Conservation (phyloP, 37 sponge, comb jelly and placozoan species). For the Agelas oroides region DNA sequence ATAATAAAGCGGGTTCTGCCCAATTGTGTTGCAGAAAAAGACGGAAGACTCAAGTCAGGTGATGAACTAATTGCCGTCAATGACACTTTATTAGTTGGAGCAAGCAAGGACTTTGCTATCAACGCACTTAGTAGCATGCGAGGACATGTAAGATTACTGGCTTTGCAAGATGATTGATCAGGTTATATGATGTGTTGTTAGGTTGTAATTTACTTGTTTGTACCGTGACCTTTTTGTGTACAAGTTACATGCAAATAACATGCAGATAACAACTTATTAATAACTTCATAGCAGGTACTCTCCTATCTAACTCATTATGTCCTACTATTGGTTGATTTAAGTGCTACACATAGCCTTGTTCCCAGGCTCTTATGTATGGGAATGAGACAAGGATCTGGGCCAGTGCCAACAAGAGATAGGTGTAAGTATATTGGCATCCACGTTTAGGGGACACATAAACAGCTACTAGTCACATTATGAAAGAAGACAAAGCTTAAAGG, state of each 20-base stretch:
- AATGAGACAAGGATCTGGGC: too few relatives aligned
- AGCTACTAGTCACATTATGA: too few relatives aligned
- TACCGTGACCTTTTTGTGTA: not conserved
- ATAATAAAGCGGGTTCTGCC: conserved; percentile 69
- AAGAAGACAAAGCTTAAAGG: too few relatives aligned
- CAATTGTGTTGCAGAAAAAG: conserved; percentile 62
- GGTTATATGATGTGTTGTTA: not conserved
- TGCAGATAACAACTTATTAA: too few relatives aligned
- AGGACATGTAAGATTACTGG: conserved; percentile 50
- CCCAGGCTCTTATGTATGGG: too few relatives aligned
- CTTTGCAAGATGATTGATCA: conserved; percentile 54
- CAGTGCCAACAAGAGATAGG: too few relatives aligned
- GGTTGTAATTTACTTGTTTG: conserved; percentile 29
- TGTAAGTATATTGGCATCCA: too few relatives aligned
- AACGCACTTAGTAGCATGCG: conserved; percentile 45
- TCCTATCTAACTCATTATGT: too few relatives aligned
- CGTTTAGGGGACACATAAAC: too few relatives aligned
- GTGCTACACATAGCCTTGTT: too few relatives aligned
- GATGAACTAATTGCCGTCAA: conserved; percentile 60
- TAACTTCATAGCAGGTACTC: too few relatives aligned
- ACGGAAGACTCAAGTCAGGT: conserved; percentile 57
- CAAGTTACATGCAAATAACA: not conserved
- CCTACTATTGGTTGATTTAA: too few relatives aligned
- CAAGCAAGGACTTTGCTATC: conserved; percentile 54
- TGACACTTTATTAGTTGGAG: conserved; percentile 47